Base-by-base conservation (phyloP, 2,797 vertebrate species). In the Clarias fuscus region DNA sequence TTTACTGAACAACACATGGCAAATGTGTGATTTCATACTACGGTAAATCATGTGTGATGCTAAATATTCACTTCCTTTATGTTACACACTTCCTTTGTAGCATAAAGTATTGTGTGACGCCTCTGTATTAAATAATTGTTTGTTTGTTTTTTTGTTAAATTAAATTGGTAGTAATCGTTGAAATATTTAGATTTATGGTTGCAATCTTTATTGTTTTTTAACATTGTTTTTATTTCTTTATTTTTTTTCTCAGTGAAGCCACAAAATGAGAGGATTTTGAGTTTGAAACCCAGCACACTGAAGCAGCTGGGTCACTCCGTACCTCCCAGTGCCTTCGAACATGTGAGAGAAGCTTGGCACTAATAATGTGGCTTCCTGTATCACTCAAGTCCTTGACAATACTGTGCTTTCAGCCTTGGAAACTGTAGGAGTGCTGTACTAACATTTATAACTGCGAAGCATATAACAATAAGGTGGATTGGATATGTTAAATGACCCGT, bases 221-320 rank as follows among this genome's bases (percentile, higher is more conserved):
- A 37, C 37, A 3, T 48, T 48, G 2, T 11, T 48, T 13, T 13
- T 48, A 48, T 11, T 10, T 10, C 17, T 8, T 18, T 67, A 14
- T 10, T 43, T 48, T 67, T 7, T 22, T 70, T 65, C 88, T 82
- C 88, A 96, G 96, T 95, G 86, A 92, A 95, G 92, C 93, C 90
- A 71, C 88, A 92, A 43, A 90, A 86, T 84, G 94, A 97, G 88
- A 95, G 91, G 92, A 94, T 97, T 61, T 93, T 95, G 73, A 96
- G 96, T 89, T 96, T 99, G 89, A 99, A 99, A 92, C 96, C 98
- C 82, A 98, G 94, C 93, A 99, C 98, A 0, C 92, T 99, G 91
- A 99, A 98, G 92, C 98, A 99, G 77, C 95, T 99, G 40, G 98
- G 98, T 15, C 97, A 97, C 88, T 85, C 93, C 0, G 72, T 97